A percentile compares a stretch with the other conserved stretches of the same genome.
These are phyloP conservation scores for Hippopotamyrus pictus DNA, from an alignment of 2,797 vertebrate species.

Conservation along the genomic window DNA sequence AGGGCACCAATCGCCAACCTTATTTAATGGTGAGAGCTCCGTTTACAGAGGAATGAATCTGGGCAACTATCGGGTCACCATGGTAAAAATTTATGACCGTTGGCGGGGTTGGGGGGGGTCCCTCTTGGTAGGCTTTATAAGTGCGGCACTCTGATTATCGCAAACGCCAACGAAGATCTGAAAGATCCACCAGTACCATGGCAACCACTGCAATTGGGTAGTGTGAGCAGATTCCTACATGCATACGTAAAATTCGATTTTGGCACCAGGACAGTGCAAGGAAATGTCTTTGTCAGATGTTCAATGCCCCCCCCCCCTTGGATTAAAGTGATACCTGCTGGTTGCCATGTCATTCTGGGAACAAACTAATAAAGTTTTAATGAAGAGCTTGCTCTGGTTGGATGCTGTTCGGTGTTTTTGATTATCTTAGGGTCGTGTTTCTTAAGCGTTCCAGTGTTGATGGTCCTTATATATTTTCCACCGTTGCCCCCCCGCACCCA, in stretches of 20 bases:
- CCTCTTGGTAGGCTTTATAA: neutral
- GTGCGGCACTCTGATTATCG: neutral
- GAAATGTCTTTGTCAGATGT: neutral
- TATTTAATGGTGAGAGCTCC: neutral
- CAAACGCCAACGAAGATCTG: neutral
- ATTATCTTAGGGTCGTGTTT: neutral
- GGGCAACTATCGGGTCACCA: neutral
- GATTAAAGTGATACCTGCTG: neutral
- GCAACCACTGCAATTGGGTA: neutral
- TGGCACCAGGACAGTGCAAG: neutral
- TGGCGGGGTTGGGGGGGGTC: neutral
- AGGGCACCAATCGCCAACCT: neutral
- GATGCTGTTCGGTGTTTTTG: neutral
- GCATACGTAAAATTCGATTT: neutral
- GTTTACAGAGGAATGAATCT: neutral
- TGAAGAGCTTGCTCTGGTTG: neutral
- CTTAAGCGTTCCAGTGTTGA: neutral
- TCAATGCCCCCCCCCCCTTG: neutral
- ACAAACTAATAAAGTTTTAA: neutral
- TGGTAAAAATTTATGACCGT: neutral
- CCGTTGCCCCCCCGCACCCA: neutral
- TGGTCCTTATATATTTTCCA: neutral
- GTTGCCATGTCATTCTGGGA: neutral
- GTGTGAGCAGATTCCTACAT: neutral
- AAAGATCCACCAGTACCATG: neutral